These are phyloP conservation scores for Galeruca laticollis DNA, from an alignment of 2,888 invertebrate species.

Conservation along the genomic window DNA sequence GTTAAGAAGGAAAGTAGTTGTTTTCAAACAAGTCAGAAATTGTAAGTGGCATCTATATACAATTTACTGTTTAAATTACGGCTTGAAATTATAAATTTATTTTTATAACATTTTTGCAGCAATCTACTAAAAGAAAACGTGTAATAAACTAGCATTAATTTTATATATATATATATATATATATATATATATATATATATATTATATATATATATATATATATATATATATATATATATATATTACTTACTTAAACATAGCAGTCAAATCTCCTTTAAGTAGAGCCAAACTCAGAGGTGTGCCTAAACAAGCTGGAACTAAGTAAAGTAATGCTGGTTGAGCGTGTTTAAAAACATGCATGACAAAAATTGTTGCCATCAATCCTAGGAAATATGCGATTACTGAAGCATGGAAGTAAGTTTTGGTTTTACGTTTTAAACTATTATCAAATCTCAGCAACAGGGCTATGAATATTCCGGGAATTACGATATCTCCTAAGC, in stretches of 20 bases:
- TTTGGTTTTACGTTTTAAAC: conserved; percentile 83
- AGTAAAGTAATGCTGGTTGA: conserved; percentile 96
- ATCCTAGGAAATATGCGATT: conserved; percentile 91
- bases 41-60: no score
- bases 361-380: conserved; percentile 93
- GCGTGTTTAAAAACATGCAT: conserved; percentile 99
- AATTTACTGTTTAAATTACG: no score
- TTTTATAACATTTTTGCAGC: no score
- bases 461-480: conserved; percentile 99
- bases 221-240: not conserved
- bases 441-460: conserved; percentile 91
- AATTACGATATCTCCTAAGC: conserved; percentile 98
- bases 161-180: no score
- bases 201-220: no score
- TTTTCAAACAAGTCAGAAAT: no score
- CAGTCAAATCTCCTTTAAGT: conserved; percentile 89
- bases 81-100: no score
- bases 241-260: conserved; percentile 86
- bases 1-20: no score
- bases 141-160: no score
- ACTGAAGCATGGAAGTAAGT: conserved; percentile 93
- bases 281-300: conserved; percentile 91
- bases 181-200: no score
- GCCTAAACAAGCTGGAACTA: conserved; percentile 96
- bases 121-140: no score